Percentiles rank a stretch among this genome's conserved stretches.
phyloP scores from a whole-genome alignment of 2,113 vertebrate genomes.

The Xyrauchen texanus region DNA sequence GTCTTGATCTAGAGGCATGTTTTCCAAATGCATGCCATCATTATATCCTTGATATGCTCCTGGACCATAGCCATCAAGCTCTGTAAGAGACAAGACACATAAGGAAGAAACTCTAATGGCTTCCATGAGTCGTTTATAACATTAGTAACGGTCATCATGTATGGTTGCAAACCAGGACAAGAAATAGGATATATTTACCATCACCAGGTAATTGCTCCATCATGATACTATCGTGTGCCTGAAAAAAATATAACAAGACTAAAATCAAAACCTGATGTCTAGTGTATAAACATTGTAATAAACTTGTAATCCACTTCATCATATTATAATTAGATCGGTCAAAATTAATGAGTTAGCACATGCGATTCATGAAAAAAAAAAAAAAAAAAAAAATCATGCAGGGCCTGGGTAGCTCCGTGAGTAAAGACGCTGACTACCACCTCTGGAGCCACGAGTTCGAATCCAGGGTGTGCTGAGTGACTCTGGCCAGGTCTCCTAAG shows the following conservation, averaged over 20 bases:
- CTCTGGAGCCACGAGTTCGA: too few relatives aligned
- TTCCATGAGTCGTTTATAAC: neutral
- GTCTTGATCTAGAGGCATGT: conserved; percentile 33
- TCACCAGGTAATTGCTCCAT: conserved; percentile 61
- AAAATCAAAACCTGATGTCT: neutral
- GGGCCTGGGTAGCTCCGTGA: too few relatives aligned
- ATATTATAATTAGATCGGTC: too few relatives aligned
- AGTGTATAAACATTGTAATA: neutral
- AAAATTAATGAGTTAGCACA: too few relatives aligned
- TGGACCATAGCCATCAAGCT: conserved; percentile 60
- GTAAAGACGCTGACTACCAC: too few relatives aligned
- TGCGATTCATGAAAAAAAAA: too few relatives aligned
- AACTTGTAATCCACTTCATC: too few relatives aligned
- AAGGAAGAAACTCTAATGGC: neutral
- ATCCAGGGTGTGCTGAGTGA: too few relatives aligned
- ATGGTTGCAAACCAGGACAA: neutral
- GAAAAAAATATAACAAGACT: conserved; percentile 35
- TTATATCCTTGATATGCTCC: neutral
- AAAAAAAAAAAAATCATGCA: too few relatives aligned
- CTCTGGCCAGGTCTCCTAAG: too few relatives aligned
- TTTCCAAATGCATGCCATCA: conserved; percentile 59
- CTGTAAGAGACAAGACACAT: conserved; percentile 53
- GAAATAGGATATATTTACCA: conserved; percentile 63
- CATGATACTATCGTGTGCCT: conserved; percentile 67
- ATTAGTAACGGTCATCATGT: neutral